These are phyloP conservation scores for Naja naja DNA, from an alignment of 2,113 vertebrate species.

Conservation along the genomic window DNA sequence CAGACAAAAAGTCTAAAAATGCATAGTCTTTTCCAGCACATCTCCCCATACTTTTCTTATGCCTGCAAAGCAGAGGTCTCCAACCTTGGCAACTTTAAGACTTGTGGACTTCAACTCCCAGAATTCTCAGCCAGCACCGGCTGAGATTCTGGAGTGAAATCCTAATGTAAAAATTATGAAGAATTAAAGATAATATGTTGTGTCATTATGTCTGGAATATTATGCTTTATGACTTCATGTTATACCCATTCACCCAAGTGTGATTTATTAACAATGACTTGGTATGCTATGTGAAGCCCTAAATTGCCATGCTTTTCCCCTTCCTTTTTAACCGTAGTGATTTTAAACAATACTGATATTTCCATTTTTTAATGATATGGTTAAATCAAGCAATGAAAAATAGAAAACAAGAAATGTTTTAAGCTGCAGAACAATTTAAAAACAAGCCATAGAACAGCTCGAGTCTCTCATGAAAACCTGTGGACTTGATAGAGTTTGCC, in stretches of 20 bases:
- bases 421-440: neutral
- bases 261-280: neutral
- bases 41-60: neutral
- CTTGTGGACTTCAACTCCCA: too few relatives aligned
- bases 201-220: neutral
- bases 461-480: slow-evolving; percentile 12
- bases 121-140: too few relatives aligned
- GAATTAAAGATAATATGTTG: neutral
- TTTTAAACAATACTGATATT: neutral
- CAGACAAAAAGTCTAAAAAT: neutral
- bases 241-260: neutral
- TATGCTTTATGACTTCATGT: neutral
- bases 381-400: neutral
- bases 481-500: slow-evolving; percentile 1
- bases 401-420: slow-evolving; percentile 5
- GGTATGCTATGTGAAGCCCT: neutral
- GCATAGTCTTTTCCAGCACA: neutral
- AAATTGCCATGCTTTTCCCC: neutral
- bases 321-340: neutral
- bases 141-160: too few relatives aligned
- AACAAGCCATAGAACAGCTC: neutral
- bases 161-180: neutral
- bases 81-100: too few relatives aligned
- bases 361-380: neutral
- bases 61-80: neutral